Conservation (phyloP, 2,888 invertebrate genomes). For the Agrotis segetum region DNA sequence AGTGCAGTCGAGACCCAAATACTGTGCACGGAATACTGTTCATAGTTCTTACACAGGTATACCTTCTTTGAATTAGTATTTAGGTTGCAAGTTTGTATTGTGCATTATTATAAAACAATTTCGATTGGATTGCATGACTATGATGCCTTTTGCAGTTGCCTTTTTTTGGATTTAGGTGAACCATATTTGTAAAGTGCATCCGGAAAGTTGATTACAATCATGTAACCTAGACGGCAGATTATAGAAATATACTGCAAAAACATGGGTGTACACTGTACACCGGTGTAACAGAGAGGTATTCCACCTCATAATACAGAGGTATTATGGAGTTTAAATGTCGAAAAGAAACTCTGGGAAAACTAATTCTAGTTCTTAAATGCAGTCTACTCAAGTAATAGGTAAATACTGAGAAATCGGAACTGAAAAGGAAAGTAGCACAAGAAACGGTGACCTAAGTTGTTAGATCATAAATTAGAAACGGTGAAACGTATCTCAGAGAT, state of each 20-base stretch:
- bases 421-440: constrained; percentile 6
- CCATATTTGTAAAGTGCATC: constrained; percentile 27
- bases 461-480: not conserved
- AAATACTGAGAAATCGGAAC: not conserved
- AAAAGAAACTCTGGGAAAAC: too few species aligned
- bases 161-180: constrained; percentile 6
- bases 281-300: too few species aligned
- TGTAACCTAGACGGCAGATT: not conserved
- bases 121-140: constrained; percentile 8
- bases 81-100: constrained; percentile 15
- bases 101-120: constrained; percentile 7
- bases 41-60: not conserved
- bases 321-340: not conserved
- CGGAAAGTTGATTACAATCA: constrained; percentile 18
- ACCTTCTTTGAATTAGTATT: constrained; percentile 8
- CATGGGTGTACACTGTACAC: too few species aligned
- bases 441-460: not conserved
- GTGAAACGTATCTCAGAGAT: not conserved
- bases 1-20: constrained; percentile 63
- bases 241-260: not conserved
- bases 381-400: not conserved
- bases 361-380: not conserved
- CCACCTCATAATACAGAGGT: too few species aligned
- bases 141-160: constrained; percentile 37
- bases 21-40: constrained; percentile 1